Percentiles rank a stretch among this genome's conserved stretches.
phyloP scores from a whole-genome alignment of 2,797 vertebrate species.

The Pangasius krempfi region DNA sequence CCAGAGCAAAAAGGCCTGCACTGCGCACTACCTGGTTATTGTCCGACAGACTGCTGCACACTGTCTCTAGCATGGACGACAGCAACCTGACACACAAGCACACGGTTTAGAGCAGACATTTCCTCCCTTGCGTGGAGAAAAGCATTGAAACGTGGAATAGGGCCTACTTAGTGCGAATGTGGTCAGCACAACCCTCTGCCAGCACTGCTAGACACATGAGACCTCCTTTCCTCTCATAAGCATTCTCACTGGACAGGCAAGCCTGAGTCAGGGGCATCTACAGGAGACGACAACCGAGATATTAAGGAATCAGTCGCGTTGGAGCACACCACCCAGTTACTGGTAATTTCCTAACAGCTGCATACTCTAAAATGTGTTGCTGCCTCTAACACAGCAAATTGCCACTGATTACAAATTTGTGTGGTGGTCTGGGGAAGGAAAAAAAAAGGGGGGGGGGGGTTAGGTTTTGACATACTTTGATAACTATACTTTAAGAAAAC shows the following conservation, averaged over 20 bases:
- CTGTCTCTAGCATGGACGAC: constrained; percentile 80
- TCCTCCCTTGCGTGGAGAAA: not conserved
- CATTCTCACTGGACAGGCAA: constrained; percentile 78
- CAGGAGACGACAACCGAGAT: constrained; percentile 9
- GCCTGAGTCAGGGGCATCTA: constrained; percentile 83
- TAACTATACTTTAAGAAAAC: not conserved
- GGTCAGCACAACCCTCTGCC: constrained; percentile 89
- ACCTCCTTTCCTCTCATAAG: constrained; percentile 85
- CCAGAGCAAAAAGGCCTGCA: constrained; percentile 85
- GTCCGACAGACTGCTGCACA: constrained; percentile 84
- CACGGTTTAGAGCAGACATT: not conserved
- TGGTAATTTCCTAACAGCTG: not conserved
- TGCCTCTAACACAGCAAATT: not conserved
- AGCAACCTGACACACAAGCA: constrained; percentile 75
- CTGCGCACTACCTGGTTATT: constrained; percentile 83
- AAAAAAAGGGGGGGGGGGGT: too few species aligned
- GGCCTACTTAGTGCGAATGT: constrained; percentile 86
- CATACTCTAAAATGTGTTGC: not conserved
- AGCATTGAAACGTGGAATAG: not conserved
- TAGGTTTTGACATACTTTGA: too few species aligned
- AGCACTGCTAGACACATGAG: constrained; percentile 87
- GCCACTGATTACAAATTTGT: not conserved
- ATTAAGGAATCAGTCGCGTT: not conserved
- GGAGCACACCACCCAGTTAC: not conserved
- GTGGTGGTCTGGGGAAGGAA: not conserved